These are phyloP conservation scores for Paramormyrops kingsleyae DNA, from an alignment of 2,113 vertebrate genomes.

Conservation along the genomic window DNA sequence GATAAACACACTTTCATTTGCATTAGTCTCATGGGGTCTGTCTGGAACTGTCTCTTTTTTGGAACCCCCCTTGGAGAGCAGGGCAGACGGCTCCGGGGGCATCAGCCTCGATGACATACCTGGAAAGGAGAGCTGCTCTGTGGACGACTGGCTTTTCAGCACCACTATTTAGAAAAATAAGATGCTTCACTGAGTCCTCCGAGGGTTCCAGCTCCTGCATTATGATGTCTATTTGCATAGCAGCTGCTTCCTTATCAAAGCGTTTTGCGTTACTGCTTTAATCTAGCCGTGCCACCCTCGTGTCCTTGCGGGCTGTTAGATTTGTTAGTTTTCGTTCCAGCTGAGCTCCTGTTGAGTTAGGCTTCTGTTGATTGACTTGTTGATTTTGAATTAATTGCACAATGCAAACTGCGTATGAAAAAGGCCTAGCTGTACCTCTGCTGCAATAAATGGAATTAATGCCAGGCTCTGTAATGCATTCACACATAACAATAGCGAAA, in stretches of 20 bases:
- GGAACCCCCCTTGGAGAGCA: neutral
- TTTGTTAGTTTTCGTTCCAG: neutral
- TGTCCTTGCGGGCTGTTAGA: neutral
- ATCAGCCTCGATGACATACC: neutral
- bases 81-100: neutral
- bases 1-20: slow-evolving; percentile 8
- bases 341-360: neutral
- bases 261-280: neutral
- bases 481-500: neutral
- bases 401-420: neutral
- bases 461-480: neutral
- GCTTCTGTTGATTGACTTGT: neutral
- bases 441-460: neutral
- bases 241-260: neutral
- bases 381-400: neutral
- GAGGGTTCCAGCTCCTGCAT: neutral
- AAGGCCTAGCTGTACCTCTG: neutral
- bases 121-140: neutral
- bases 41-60: neutral
- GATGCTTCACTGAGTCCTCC: neutral
- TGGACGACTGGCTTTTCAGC: neutral
- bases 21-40: neutral
- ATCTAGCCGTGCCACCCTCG: neutral
- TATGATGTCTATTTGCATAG: neutral
- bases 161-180: neutral